phyloP scores from a whole-genome alignment of 92 coral and sea anemone species.

The Galaxea fascicularis region DNA sequence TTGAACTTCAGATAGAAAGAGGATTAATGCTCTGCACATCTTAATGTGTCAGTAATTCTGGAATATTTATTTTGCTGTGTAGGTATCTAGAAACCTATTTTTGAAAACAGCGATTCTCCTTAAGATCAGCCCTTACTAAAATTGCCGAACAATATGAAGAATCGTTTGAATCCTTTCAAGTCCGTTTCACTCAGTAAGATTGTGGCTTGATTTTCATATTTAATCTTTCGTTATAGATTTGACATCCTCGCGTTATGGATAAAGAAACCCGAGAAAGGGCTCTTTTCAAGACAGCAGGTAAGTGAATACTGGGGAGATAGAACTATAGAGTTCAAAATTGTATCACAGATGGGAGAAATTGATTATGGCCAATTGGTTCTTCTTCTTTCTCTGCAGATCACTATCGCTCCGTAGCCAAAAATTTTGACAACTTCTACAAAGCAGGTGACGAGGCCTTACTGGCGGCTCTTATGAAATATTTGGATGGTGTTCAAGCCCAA shows the following conservation, averaged over 20 bases:
- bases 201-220: no score
- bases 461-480: background rate
- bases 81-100: no score
- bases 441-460: conserved; percentile 5
- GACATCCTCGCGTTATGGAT: background rate
- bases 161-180: no score
- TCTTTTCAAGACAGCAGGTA: background rate
- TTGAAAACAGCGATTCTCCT: no score
- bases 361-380: background rate
- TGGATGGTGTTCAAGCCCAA: background rate
- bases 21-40: no score
- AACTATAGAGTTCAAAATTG: background rate
- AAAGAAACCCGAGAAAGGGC: background rate
- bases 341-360: background rate
- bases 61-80: no score
- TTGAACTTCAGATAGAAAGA: no score
- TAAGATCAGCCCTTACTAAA: no score
- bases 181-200: no score
- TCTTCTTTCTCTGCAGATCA: conserved; percentile 14
- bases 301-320: background rate
- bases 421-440: conserved; percentile 12
- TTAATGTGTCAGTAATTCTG: no score
- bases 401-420: background rate
- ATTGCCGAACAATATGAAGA: no score
- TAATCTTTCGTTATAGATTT: background rate